A percentile compares a stretch with the other conserved stretches of the same genome.
Evolutionary conservation across 2,797 vertebrate species (phyloP).

Genomic region (Hyperoplus immaculatus): DNA sequence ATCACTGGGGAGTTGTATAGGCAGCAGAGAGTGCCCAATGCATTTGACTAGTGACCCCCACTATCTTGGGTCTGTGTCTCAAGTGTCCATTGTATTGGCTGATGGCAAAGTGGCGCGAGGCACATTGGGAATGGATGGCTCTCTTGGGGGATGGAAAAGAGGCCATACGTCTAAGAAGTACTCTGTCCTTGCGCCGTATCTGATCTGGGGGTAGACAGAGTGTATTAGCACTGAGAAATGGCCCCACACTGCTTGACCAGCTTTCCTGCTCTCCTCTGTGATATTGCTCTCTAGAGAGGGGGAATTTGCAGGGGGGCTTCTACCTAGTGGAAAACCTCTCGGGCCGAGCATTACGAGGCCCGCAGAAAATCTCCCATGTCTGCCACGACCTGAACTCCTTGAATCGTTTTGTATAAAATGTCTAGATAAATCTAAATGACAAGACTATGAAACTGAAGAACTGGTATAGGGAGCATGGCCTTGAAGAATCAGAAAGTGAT

Average conservation of each 20-base stretch:
- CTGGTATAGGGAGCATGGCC: conserved; percentile 42
- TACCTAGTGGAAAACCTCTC: conserved; percentile 57
- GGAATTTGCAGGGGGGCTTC: conserved; percentile 52
- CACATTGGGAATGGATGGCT: conserved; percentile 77
- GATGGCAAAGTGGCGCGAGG: conserved; percentile 67
- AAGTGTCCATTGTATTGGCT: conserved; percentile 69
- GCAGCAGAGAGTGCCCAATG: conserved; percentile 31
- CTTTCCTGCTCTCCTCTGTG: conserved; percentile 68
- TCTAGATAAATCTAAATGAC: conserved; percentile 66
- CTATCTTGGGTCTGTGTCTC: conserved; percentile 67
- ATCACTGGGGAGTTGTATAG: conserved; percentile 24
- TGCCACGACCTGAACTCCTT: conserved; percentile 41
- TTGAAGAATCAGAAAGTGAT: conserved; percentile 68
- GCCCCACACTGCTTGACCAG: conserved; percentile 74
- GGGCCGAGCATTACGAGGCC: conserved; percentile 58
- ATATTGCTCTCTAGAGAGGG: conserved; percentile 72
- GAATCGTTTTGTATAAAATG: conserved; percentile 60
- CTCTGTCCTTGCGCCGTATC: conserved; percentile 81
- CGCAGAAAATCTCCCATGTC: conserved; percentile 42
- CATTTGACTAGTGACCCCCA: conserved; percentile 42
- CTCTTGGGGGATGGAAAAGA: conserved; percentile 71
- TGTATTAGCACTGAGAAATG: conserved; percentile 83
- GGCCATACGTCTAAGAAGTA: conserved; percentile 78
- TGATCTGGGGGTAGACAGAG: conserved; percentile 81
- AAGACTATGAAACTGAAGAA: conserved; percentile 53